A percentile compares a stretch with the other conserved stretches of the same genome.
Conservation (phyloP, 2,113 vertebrate genomes). For the Dipodomys stephensi region DNA sequence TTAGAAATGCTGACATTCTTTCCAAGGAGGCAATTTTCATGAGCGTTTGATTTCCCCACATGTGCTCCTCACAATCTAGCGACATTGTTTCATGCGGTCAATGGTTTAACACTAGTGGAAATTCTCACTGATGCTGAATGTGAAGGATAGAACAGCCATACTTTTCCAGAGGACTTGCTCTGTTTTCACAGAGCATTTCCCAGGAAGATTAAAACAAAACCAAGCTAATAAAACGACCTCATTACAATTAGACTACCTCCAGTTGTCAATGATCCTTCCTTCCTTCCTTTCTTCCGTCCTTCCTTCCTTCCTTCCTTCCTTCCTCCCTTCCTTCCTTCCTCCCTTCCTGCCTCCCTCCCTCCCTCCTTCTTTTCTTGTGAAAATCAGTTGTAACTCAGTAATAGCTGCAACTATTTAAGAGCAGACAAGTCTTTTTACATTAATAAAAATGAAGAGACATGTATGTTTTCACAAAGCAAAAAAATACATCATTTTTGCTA, state of each 20-base stretch:
- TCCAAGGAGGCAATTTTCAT: slow-evolving; percentile 66
- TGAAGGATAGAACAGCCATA: neutral
- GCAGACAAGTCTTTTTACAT: no score
- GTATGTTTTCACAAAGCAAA: no score
- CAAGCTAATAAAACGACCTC: neutral
- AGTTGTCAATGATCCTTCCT: neutral
- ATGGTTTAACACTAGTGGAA: neutral
- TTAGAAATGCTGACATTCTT: slow-evolving; percentile 75
- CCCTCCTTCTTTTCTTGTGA: no score
- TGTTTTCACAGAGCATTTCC: neutral
- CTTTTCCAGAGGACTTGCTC: neutral
- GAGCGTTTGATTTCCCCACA: slow-evolving; percentile 54
- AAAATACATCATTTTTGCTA: no score
- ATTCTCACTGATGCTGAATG: slow-evolving; percentile 42
- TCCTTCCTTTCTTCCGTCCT: no score
- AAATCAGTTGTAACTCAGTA: no score
- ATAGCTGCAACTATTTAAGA: no score
- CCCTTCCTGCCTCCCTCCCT: no score
- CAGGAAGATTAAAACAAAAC: neutral
- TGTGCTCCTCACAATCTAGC: slow-evolving; percentile 47
- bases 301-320: no score
- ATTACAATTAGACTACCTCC: neutral
- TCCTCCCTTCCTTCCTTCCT: no score
- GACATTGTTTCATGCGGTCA: slow-evolving; percentile 32
- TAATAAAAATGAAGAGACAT: no score